Conservation (phyloP, 2,113 vertebrate species). For the Cyprinodon brontotheroides region DNA sequence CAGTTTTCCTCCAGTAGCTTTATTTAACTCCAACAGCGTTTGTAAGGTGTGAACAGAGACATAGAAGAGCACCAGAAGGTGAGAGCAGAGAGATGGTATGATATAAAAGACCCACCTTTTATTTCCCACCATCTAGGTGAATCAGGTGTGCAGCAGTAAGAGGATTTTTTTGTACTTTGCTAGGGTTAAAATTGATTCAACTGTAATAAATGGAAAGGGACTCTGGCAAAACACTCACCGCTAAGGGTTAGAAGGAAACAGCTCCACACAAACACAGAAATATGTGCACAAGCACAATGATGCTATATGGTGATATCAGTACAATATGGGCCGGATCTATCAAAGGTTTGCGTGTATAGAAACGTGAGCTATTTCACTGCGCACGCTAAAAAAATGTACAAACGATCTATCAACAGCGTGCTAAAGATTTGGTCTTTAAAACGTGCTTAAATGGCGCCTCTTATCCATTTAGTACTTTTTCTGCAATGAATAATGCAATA, state of each 20-base stretch:
- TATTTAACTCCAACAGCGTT: conserved; percentile 16
- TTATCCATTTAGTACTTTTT: too few species aligned
- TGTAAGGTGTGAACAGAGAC: conserved; percentile 4
- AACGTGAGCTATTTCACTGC: too few species aligned
- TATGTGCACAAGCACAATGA: neutral
- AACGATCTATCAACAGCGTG: too few species aligned
- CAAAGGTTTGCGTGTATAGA: too few species aligned
- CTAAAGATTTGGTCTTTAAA: too few species aligned
- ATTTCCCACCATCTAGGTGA: neutral
- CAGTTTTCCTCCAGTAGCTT: conserved; percentile 21
- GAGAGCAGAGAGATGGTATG: neutral
- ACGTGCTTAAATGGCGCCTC: too few species aligned
- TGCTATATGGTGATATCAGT: neutral
- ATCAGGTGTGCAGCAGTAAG: conserved; percentile 10
- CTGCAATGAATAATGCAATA: too few species aligned
- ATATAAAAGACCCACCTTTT: conserved; percentile 8
- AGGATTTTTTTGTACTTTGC: neutral
- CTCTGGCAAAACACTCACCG: conserved; percentile 21
- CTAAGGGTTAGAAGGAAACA: conserved; percentile 11
- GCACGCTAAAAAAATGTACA: too few species aligned
- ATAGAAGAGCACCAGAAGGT: neutral
- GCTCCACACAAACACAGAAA: neutral
- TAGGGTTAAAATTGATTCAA: conserved; percentile 35
- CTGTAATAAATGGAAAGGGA: neutral
- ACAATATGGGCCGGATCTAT: too few species aligned